These are phyloP conservation scores for Cyclura pinguis DNA, from an alignment of 2,797 vertebrate genomes.

Conservation along the genomic window DNA sequence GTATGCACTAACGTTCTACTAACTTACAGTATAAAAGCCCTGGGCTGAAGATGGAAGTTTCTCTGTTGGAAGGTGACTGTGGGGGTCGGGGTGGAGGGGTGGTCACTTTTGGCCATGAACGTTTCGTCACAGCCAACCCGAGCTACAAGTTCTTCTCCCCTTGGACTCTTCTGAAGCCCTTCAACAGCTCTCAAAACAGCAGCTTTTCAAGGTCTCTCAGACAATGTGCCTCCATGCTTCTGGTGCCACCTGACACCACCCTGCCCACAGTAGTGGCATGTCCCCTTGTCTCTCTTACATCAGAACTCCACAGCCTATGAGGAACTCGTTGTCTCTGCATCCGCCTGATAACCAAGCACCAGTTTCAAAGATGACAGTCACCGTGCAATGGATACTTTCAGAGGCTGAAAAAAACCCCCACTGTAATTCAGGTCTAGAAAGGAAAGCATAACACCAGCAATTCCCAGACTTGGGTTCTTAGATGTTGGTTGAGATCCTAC, in stretches of 20 bases:
- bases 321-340: too few relatives aligned
- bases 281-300: not conserved
- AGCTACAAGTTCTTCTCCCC: too few relatives aligned
- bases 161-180: not conserved
- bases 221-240: too few relatives aligned
- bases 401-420: not conserved
- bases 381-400: too few relatives aligned
- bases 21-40: not conserved
- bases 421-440: not conserved
- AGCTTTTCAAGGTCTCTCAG: not conserved
- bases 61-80: not conserved
- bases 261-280: too few relatives aligned
- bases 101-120: too few relatives aligned
- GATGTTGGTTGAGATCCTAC: too few relatives aligned
- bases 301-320: too few relatives aligned
- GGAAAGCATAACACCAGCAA: not conserved
- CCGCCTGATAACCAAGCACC: not conserved
- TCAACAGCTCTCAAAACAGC: not conserved
- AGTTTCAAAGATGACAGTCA: not conserved
- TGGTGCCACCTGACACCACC: not conserved
- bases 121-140: not conserved
- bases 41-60: accelerated
- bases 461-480: too few relatives aligned
- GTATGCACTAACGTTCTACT: accelerated
- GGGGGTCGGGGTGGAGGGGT: not conserved